These are phyloP conservation scores for Gila orcuttii DNA, from an alignment of 2,113 vertebrate species.

Conservation along the genomic window DNA sequence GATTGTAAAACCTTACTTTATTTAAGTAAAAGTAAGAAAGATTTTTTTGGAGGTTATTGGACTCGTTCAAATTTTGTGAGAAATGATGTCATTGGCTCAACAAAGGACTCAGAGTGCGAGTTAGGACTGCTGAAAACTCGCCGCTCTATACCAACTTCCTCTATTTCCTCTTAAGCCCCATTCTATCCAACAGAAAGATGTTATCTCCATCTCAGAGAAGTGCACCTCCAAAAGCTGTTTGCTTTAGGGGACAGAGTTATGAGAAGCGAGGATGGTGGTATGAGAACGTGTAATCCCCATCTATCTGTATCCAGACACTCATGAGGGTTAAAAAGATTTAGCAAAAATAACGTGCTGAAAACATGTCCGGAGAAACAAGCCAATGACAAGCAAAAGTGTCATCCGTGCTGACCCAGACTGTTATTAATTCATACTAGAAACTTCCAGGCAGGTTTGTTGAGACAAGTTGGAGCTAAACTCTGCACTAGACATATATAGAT, in stretches of 20 bases:
- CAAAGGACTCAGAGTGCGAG: slow-evolving; percentile 25
- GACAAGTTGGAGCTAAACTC: no score
- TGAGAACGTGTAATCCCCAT: slow-evolving; percentile 43
- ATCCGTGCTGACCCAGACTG: background rate
- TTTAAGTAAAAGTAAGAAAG: no score
- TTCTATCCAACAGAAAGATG: slow-evolving; percentile 23
- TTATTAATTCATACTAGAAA: background rate
- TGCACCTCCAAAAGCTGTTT: slow-evolving; percentile 29
- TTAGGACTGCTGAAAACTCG: slow-evolving; percentile 27
- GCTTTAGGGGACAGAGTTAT: slow-evolving; percentile 35
- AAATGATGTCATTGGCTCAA: slow-evolving; percentile 61
- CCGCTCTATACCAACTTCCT: slow-evolving; percentile 4
- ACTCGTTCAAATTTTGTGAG: background rate
- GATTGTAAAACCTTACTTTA: background rate
- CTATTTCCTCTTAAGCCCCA: background rate
- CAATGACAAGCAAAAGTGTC: slow-evolving; percentile 17
- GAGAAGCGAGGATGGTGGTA: slow-evolving; percentile 5
- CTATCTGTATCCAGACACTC: slow-evolving; percentile 18
- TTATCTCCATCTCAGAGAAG: slow-evolving; percentile 41
- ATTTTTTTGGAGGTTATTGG: background rate
- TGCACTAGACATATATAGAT: background rate
- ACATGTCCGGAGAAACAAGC: slow-evolving; percentile 41
- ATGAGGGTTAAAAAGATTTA: slow-evolving; percentile 45
- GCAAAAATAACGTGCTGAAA: slow-evolving; percentile 37
- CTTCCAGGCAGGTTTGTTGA: background rate